Evolutionary conservation across 92 coral and sea anemone species (phyloP).

Genomic region (Palythoa grandis): DNA sequence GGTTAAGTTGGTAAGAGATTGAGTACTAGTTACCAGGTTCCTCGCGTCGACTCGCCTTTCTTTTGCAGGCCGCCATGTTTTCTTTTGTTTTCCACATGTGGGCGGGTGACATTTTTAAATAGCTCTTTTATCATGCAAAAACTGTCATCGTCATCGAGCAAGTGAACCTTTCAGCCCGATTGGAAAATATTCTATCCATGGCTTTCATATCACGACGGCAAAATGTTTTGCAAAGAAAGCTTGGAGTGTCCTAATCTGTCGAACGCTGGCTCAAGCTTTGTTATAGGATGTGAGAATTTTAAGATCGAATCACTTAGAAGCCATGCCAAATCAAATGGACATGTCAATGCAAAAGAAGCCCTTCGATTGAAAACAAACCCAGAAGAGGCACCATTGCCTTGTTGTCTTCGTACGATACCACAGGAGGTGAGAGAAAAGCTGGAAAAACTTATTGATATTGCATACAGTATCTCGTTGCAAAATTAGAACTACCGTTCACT

Average conservation of each 20-base stretch:
- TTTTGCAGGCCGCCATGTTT: conserved; percentile 23
- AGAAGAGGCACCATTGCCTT: conserved; percentile 39
- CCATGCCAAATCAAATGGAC: conserved; percentile 50
- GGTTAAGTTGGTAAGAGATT: conserved; percentile 30
- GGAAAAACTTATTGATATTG: conserved; percentile 45
- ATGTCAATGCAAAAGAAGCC: conserved; percentile 38
- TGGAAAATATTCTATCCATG: conserved; percentile 30
- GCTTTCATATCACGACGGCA: conserved; percentile 18
- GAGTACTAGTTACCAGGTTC: conserved; percentile 33
- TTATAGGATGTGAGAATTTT: conserved; percentile 42
- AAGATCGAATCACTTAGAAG: conserved; percentile 38
- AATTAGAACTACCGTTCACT: no score
- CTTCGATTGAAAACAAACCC: conserved; percentile 40
- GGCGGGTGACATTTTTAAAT: conserved; percentile 18
- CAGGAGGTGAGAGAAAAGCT: conserved; percentile 39
- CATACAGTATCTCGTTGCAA: conserved; percentile 27
- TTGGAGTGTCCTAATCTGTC: conserved; percentile 29
- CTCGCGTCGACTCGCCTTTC: conserved; percentile 9
- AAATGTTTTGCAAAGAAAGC: conserved; percentile 10
- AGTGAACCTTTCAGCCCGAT: conserved; percentile 24
- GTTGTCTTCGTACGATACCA: conserved; percentile 19
- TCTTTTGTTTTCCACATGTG: conserved; percentile 22
- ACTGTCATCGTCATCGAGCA: conserved; percentile 29
- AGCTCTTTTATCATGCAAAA: conserved; percentile 25
- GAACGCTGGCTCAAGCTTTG: conserved; percentile 35